These are phyloP conservation scores for Notarius quadriscutis DNA, from an alignment of 2,113 vertebrate species.

Conservation along the genomic window DNA sequence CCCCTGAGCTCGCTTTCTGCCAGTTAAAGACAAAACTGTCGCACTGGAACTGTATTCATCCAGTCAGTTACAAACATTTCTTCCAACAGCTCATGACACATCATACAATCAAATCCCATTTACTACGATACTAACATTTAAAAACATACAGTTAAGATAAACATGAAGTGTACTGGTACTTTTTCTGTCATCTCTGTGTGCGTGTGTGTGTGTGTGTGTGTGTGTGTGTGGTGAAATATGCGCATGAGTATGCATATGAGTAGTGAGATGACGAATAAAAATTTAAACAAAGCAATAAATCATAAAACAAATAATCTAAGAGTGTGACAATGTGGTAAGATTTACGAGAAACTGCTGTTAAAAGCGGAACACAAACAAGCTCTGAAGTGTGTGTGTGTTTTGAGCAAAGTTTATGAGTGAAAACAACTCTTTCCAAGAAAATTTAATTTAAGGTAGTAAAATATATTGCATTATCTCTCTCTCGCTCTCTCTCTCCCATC, in stretches of 20 bases:
- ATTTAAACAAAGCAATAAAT: constrained; percentile 13
- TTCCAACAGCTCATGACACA: background rate
- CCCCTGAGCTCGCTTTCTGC: background rate
- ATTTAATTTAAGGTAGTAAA: constrained; percentile 22
- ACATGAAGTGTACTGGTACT: background rate
- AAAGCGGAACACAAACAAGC: constrained; percentile 8
- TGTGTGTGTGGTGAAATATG: background rate
- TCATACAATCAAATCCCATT: background rate
- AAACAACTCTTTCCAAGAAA: constrained; percentile 19
- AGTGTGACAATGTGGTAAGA: background rate
- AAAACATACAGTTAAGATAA: background rate
- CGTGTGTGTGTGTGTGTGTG: constrained; percentile 14
- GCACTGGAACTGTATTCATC: background rate
- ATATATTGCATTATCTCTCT: background rate
- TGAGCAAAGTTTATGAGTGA: background rate
- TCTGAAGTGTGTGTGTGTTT: constrained; percentile 7
- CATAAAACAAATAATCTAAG: background rate
- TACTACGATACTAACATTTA: background rate
- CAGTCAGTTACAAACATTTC: background rate
- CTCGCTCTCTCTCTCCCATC: background rate
- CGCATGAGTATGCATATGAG: background rate
- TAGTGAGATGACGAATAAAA: background rate
- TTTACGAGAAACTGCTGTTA: constrained; percentile 11
- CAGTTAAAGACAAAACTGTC: too few species aligned
- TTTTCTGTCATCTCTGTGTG: background rate